These are phyloP conservation scores for Gandaritis pyraliata DNA, from an alignment of 2,888 invertebrate genomes.

Conservation along the genomic window DNA sequence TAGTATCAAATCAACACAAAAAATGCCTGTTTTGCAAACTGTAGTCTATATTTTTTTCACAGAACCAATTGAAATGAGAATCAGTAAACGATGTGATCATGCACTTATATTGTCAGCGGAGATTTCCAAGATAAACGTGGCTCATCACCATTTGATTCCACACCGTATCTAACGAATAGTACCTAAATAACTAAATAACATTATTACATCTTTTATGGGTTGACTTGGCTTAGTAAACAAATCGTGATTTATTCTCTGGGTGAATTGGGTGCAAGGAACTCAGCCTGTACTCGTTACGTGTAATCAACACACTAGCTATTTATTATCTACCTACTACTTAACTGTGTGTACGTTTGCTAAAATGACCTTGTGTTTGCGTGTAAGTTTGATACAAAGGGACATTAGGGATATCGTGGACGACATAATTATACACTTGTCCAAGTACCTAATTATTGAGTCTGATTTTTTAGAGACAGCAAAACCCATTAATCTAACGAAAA, in stretches of 20 bases:
- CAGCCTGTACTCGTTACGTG: no score
- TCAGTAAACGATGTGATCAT: no score
- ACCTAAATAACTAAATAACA: neutral
- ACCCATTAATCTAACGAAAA: neutral
- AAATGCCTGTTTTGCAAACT: neutral
- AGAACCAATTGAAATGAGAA: neutral
- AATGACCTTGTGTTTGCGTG: conserved; percentile 6
- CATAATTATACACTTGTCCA: conserved; percentile 1
- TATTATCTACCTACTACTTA: no score
- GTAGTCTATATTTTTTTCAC: neutral
- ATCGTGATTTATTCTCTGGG: no score
- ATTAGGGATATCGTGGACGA: conserved; percentile 67
- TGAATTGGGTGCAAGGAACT: no score
- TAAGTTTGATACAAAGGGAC: conserved; percentile 8
- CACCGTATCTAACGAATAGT: no score
- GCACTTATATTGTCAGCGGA: no score
- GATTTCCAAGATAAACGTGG: no score
- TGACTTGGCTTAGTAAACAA: no score
- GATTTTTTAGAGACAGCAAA: neutral
- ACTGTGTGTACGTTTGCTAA: neutral
- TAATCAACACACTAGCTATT: no score
- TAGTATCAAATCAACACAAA: conserved; percentile 17
- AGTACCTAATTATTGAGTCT: neutral
- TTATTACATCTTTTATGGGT: no score
- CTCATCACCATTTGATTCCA: no score